Evolutionary conservation across 2,888 invertebrate genomes (phyloP).

Genomic region (Odontocerum albicorne): DNA sequence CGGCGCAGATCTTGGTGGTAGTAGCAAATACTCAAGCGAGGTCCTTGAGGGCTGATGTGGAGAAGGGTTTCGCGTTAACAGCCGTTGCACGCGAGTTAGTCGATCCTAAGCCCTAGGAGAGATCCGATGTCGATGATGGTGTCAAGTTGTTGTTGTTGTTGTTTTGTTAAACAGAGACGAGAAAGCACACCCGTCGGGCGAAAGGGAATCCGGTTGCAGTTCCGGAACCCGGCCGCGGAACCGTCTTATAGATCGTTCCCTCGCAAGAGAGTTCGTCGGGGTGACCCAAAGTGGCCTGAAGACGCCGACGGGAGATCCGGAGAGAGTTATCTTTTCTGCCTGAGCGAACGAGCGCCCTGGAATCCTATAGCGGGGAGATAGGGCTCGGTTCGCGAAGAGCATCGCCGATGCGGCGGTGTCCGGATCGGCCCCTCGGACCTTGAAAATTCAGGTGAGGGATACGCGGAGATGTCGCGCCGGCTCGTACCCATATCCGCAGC

Average conservation of each 20-base stretch:
- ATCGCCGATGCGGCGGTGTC: constrained; percentile 52
- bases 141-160: constrained; percentile 14
- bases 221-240: constrained; percentile 62
- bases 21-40: constrained; percentile 71
- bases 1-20: constrained; percentile 68
- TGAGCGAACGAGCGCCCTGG: constrained; percentile 52
- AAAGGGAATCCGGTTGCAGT: constrained; percentile 61
- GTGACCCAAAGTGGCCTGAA: constrained; percentile 57
- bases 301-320: constrained; percentile 58
- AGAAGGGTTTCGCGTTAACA: constrained; percentile 66
- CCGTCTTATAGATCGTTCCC: constrained; percentile 50
- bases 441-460: constrained; percentile 44
- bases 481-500: constrained; percentile 73
- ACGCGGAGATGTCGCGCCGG: constrained; percentile 39
- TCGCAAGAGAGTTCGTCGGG: constrained; percentile 51
- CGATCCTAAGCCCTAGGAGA: constrained; percentile 58
- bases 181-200: constrained; percentile 49
- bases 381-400: constrained; percentile 53
- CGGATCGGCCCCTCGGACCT: constrained; percentile 49
- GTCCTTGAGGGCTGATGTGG: constrained; percentile 62
- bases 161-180: constrained; percentile 25
- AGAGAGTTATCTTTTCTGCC: constrained; percentile 56
- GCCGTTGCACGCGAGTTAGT: constrained; percentile 61
- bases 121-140: constrained; percentile 50
- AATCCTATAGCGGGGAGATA: constrained; percentile 57